Percentiles rank a stretch among this genome's conserved stretches.
phyloP scores from a whole-genome alignment of 2,113 vertebrate species.

The Pachyramphus minor region DNA sequence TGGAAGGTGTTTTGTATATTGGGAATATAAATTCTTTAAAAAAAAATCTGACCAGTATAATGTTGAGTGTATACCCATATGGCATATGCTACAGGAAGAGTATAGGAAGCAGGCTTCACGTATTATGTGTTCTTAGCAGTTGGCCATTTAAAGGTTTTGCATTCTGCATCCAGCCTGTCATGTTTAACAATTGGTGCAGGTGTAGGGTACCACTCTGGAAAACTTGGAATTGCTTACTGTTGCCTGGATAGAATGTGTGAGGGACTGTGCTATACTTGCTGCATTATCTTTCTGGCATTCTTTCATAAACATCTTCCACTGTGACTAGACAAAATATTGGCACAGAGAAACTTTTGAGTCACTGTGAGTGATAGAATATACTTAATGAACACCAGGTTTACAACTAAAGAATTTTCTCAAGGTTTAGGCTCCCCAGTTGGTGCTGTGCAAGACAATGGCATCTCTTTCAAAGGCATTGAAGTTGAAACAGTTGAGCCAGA shows the following conservation, averaged over 20 bases:
- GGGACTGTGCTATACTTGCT: background rate
- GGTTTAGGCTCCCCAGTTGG: background rate
- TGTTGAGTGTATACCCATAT: background rate
- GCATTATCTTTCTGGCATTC: background rate
- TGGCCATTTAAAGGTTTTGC: background rate
- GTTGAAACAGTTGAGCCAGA: background rate
- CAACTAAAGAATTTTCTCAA: background rate
- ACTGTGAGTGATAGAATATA: background rate
- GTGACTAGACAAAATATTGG: background rate
- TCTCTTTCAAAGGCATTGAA: background rate
- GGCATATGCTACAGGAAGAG: background rate
- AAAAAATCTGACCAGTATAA: background rate
- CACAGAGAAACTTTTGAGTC: background rate
- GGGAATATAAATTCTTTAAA: background rate
- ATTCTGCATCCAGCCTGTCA: background rate
- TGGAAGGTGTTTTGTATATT: background rate
- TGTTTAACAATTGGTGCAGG: background rate
- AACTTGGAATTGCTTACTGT: background rate
- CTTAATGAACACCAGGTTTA: background rate
- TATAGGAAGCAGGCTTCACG: background rate
- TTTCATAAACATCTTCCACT: background rate
- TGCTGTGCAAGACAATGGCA: background rate
- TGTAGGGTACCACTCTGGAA: too few species aligned
- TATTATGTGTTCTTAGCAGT: background rate
- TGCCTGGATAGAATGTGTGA: background rate